Evolutionary conservation across 1,140 invertebrate genomes (phyloP), one percentile per base, ranked within the genome.

Genomic region (Drosophila mojavensis): DNA sequence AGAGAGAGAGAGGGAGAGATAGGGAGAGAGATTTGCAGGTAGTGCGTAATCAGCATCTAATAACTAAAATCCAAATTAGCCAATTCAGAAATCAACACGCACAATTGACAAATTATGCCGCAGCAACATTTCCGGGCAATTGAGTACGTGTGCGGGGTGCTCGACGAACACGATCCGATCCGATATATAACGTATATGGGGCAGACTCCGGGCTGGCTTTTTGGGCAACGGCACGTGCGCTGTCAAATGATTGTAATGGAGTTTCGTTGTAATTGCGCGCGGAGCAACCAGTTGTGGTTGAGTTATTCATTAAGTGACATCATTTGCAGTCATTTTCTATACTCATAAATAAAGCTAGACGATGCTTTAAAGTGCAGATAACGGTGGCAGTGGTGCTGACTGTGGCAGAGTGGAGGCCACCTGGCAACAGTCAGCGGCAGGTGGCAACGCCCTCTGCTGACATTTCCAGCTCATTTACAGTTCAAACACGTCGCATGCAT

Each of bases 71-170:
- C 84, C 69, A 89, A 88, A 88, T 88, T 88, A 88, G 84, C 83
- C 83, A 89, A 88, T 88, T 88, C 83, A 89, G 83, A 88, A 88
- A 88, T 88, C 83, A 89, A 84, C 83, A 88, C 80, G 84, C 83
- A 89, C 83, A 88, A 88, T 88, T 88, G 83, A 88, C 83, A 88
- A 88, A 88, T 88, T 88, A 88, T 88, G 84, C 80, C 84, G 80
- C 84, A 84, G 67, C 72, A 86, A 88, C 83, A 88, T 88, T 88
- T 88, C 83, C 83, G 84, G 83, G 73, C 79, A 88, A 88, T 88
- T 89, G 83, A 61, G 56, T 89, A 79, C 83, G 83, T 89, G 84
- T 58, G 73, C 58, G 73, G 61, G 59, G 66, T 45, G 70, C 4
- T 30, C n/a, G 33, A 28, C 56, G 55, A 7, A 26, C 47, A 15